Evolutionary conservation across 2,797 vertebrate species (phyloP).

Genomic region (Arnoldichthys spilopterus): DNA sequence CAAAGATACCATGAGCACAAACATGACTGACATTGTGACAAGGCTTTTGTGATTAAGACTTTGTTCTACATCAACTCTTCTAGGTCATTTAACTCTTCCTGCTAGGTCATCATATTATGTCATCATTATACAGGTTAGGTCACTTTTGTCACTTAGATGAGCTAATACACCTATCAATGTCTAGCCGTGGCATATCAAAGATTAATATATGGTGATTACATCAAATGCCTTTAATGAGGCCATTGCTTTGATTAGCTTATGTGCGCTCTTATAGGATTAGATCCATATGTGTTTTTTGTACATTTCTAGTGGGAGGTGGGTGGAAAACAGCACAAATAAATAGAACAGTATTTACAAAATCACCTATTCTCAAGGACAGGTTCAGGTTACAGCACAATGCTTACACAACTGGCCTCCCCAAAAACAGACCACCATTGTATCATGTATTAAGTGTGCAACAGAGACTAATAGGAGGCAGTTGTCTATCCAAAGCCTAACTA

Average conservation of each 20-base stretch:
- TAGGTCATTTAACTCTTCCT: conserved; percentile 29
- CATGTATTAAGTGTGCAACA: not conserved
- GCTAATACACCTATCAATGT: conserved; percentile 8
- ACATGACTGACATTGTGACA: conserved; percentile 68
- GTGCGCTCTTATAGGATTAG: not conserved
- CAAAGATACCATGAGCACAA: conserved; percentile 64
- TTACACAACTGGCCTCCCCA: conserved; percentile 31
- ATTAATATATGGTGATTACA: conserved; percentile 14
- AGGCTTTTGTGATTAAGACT: conserved; percentile 6
- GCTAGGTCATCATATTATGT: conserved; percentile 22
- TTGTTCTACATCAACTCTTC: not conserved
- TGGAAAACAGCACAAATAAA: not conserved
- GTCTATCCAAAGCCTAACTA: not conserved
- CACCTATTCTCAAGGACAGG: not conserved
- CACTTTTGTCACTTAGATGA: conserved; percentile 4
- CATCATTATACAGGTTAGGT: conserved; percentile 36
- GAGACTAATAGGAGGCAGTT: not conserved
- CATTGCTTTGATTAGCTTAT: conserved; percentile 14
- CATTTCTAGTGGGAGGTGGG: too few species aligned
- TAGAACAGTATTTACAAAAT: conserved; percentile 22
- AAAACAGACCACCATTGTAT: not conserved
- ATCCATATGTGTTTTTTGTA: not conserved
- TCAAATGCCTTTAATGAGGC: conserved; percentile 3
- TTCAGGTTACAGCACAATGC: conserved; percentile 16
- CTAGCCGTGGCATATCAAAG: conserved; percentile 16